Base-by-base conservation (phyloP, 2,113 vertebrate species). In the Meles meles region DNA sequence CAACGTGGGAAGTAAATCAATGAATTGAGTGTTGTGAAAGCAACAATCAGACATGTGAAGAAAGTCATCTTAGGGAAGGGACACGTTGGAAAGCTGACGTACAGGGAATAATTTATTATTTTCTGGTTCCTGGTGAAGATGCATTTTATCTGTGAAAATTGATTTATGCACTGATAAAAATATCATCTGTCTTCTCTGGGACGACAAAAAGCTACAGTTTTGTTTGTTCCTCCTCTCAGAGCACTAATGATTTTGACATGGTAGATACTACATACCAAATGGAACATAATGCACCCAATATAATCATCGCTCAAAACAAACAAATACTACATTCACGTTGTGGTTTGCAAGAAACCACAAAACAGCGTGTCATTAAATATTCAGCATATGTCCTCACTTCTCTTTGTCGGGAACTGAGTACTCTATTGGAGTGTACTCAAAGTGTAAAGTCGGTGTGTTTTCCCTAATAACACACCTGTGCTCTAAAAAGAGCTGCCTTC, bases 111-210 rank as follows among this genome's bases (percentile, higher is more conserved):
- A 96, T 90, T 82, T 98, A 1, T 92, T 87, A 97, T 96, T 98
- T 98, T 79, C 92, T 95, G 97, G 93, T 97, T 91, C 84, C 42
- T 97, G 93, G 88, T 96, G 96, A 96, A 97, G 65, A 96, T 83
- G 42, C 18, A 95, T 94, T 97, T 94, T 95, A 59, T 90, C 93
- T 84, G 83, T 71, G 83, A 88, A 97, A 95, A 87, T 69, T 94
- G 85, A 98, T 96, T 97, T 90, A 95, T 69, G 69, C 34, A 55
- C 42, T 95, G 85, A 88, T 69, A 88, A 97, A 98, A 98, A 97
- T 93, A 71, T 67, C 95, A 37, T 81, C 96, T 98, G 79, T 89
- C 44, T 95, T 97, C 59, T 34, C 29, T 31, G 83, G 61, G 59
- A 84, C 72, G 0, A 0, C 39, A 96, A 79, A 84, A 76, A 92